Percentiles rank a stretch among this genome's conserved stretches.
phyloP scores from a whole-genome alignment of 2,797 vertebrate species.

The Malurus leucopterus region DNA sequence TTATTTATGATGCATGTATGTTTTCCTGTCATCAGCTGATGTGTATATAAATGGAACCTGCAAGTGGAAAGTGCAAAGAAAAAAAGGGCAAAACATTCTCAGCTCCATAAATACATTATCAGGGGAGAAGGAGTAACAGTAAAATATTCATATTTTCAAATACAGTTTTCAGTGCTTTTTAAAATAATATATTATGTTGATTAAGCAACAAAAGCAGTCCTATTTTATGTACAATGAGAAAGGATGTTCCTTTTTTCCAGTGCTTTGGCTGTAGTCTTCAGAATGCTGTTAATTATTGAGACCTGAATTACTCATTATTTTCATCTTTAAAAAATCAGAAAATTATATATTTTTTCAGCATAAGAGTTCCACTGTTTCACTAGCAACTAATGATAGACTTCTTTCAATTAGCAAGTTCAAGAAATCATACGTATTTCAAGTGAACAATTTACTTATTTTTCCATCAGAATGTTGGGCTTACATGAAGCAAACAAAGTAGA shows the following conservation, averaged over 20 bases:
- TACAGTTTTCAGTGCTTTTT: not conserved
- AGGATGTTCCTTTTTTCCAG: not conserved
- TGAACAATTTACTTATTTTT: not conserved
- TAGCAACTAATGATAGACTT: not conserved
- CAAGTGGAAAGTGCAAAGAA: not conserved
- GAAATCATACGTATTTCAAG: not conserved
- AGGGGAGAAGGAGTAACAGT: not conserved
- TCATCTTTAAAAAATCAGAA: not conserved
- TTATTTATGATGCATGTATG: not conserved
- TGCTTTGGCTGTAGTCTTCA: not conserved
- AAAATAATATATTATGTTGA: not conserved
- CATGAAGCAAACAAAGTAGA: not conserved
- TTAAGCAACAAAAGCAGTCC: not conserved
- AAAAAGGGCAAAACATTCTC: not conserved
- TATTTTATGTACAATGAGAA: not conserved
- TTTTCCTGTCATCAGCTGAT: not conserved
- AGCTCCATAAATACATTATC: not conserved
- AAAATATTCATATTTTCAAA: not conserved
- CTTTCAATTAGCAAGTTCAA: not conserved
- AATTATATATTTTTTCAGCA: not conserved
- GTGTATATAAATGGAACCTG: not conserved
- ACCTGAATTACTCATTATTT: not conserved
- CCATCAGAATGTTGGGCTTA: not conserved
- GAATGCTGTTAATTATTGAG: not conserved
- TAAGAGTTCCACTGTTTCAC: not conserved